Evolutionary conservation across 2,888 invertebrate species (phyloP), one percentile per base, ranked within the genome.

Genomic region (Macropis europaea): DNA sequence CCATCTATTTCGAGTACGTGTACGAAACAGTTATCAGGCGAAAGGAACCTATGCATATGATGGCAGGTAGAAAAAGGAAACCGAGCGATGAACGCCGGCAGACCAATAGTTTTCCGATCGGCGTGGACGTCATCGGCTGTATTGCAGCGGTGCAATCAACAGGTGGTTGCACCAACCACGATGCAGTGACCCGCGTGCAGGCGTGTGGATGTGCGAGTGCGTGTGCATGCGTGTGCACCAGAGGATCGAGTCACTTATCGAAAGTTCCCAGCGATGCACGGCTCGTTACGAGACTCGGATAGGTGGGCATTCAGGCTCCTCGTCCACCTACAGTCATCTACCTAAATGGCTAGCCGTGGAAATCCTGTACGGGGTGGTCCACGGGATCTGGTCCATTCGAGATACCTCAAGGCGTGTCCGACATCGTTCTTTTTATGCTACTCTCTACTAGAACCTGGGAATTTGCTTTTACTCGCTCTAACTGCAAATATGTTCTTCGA

Each of bases 81-180:
- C 30, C 45, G 13, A 22, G 64, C 13, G 34, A 57, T n/a, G n/a
- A n/a, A n/a, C n/a, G n/a, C n/a, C 30, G n/a, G 34, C 19, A 19
- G 19, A 13, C 11, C n/a, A 22, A 57, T 52, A 54, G 45, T 67
- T 68, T 68, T 64, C 72, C 64, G 52, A 68, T 72, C 60, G 45
- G 47, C 54, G 50, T 61, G 59, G 64, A 54, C 76, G 72, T 72
- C 76, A 72, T 73, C 74, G 70, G n/a, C 62, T 67, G 57, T 56
- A 57, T 43, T 34, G 50, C n/a, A n/a, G 24, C 50, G 62, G 61
- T 57, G 64, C 67, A 57, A 79, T 79, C 79, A 79, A 79, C 79
- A 79, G 79, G 79, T 79, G 79, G 77, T 79, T 79, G 72, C 77
- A 74, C 77, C 77, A 69, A 63, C 68, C 48, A 48, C 36, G 48